Evolutionary conservation across 2,888 invertebrate species (phyloP), one percentile per base, ranked within the genome.

Genomic region (Coleophora deauratella): DNA sequence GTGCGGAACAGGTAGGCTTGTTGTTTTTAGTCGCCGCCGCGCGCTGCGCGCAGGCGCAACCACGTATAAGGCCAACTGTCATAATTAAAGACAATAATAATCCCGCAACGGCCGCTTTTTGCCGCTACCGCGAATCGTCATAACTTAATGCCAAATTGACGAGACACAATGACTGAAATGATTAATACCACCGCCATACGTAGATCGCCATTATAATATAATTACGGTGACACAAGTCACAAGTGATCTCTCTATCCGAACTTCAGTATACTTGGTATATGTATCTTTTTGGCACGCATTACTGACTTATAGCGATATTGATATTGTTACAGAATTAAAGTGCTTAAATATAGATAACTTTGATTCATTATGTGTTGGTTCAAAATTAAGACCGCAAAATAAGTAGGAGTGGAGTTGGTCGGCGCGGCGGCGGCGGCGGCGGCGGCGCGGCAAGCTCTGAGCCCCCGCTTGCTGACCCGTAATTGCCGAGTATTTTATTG

Each of bases 81-180:
- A 84, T 84, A 84, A 85, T 85, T 84, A 82, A 82, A 73, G 66
- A 71, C 73, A 74, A 75, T 80, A 80, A 81, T 76, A 81, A 73
- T 71, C 47, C 59, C 67, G 59, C 56, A 58, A 66, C 66, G 70
- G 72, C 39, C 70, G 58, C 61, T 77, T 76, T 78, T 76, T 79
- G 60, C 61, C 52, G 59, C 57, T 73, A 66, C 72, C 48, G 54
- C 65, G 73, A 77, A 75, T 67, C 64, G 64, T 80, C 75, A 80
- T 82, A 80, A 76, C 69, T 76, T 78, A 68, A 72, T 72, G 73
- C 73, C 67, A 72, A 67, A 69, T 62, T 64, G 63, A 67, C 60
- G 58, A 59, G 57, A 53, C 54, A 52, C 59, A 57, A 59, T 55
- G 56, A 54, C 57, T 58, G 56, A 61, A 60, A 61, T 57, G 44